Evolutionary conservation across 2,113 vertebrate genomes (phyloP).

Genomic region (Pseudonaja textilis): DNA sequence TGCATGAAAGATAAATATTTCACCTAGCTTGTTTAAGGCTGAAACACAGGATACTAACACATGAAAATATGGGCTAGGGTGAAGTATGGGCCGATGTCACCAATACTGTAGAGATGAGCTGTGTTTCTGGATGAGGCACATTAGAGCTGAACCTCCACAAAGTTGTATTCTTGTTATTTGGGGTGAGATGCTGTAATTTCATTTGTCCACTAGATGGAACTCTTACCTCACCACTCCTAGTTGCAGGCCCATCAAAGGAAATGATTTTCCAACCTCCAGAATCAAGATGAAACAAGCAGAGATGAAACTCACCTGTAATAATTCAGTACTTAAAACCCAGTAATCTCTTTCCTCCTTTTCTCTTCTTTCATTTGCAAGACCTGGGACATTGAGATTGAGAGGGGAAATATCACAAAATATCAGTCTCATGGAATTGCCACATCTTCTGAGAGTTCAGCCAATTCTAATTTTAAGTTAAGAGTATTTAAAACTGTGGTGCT

Average conservation of each 20-base stretch:
- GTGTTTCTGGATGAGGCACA: background rate
- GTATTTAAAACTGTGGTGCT: background rate
- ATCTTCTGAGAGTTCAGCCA: background rate
- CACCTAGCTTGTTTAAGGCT: background rate
- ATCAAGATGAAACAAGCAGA: background rate
- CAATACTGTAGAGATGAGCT: background rate
- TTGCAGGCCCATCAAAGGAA: background rate
- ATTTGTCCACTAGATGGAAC: background rate
- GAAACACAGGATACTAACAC: background rate
- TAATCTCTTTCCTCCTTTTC: background rate
- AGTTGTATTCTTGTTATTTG: background rate
- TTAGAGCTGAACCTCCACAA: background rate
- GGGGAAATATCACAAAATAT: background rate
- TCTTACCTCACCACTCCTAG: background rate
- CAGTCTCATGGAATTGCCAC: background rate
- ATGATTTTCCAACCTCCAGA: background rate
- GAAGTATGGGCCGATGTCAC: background rate
- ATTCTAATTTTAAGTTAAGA: background rate
- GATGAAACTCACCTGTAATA: background rate
- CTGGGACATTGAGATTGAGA: background rate
- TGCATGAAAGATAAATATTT: background rate
- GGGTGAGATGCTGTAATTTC: background rate
- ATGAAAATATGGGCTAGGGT: background rate
- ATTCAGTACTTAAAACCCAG: background rate
- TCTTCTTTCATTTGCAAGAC: background rate